Conservation (phyloP, 2,888 invertebrate species). For the Spodoptera picta region DNA sequence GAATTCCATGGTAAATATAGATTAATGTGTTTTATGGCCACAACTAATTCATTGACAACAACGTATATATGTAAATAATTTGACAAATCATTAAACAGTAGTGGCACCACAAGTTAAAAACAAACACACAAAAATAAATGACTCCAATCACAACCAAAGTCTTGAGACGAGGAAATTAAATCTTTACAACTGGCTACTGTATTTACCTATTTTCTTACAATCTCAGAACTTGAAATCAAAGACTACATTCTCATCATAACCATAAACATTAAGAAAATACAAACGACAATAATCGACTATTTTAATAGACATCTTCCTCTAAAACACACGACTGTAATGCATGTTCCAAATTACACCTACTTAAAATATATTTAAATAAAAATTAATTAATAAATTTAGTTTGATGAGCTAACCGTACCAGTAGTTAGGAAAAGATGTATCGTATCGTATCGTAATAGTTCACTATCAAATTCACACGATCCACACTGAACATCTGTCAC, state of each 20-base stretch:
- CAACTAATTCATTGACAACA: no score
- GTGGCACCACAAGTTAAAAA: no score
- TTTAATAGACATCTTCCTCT: slow-evolving; percentile 19
- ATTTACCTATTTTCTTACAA: background rate
- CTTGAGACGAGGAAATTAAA: no score
- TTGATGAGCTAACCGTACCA: slow-evolving; percentile 69
- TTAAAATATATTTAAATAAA: slow-evolving; percentile 8
- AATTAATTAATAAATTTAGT: slow-evolving; percentile 16
- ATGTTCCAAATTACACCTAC: slow-evolving; percentile 12
- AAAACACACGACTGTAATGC: slow-evolving; percentile 20
- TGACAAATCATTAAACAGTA: no score
- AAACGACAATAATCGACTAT: slow-evolving; percentile 28
- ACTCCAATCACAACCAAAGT: no score
- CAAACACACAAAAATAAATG: no score
- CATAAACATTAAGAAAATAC: slow-evolving; percentile 8
- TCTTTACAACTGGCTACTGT: no score
- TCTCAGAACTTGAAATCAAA: background rate
- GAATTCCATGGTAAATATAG: no score
- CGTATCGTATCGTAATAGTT: slow-evolving; percentile 78
- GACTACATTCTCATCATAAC: background rate
- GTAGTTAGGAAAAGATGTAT: slow-evolving; percentile 70
- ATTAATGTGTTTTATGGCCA: no score
- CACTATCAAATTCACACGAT: slow-evolving; percentile 88
- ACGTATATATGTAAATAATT: no score
- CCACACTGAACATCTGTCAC: slow-evolving; percentile 85